phyloP scores from a whole-genome alignment of 2,888 invertebrate species.

The Dione juno region DNA sequence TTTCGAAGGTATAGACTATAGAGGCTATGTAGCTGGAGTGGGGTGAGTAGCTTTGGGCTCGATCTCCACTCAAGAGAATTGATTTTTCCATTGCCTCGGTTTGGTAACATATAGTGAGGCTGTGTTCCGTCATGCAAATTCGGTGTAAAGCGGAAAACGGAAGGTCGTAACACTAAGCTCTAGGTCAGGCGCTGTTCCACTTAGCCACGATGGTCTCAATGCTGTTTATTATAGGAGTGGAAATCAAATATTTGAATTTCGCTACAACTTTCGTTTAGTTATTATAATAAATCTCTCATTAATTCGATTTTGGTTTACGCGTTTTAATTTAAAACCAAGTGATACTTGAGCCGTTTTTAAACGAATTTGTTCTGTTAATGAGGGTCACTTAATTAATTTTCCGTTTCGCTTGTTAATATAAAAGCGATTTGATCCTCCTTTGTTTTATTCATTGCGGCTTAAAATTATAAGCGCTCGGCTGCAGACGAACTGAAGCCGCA shows the following conservation, averaged over 20 bases:
- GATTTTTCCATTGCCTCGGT: neutral
- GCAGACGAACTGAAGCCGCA: neutral
- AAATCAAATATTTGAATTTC: neutral
- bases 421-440: conserved; percentile 29
- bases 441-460: conserved; percentile 25
- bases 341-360: conserved; percentile 25
- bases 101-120: neutral
- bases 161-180: neutral
- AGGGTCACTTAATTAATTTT: conserved; percentile 38
- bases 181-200: neutral
- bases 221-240: no score
- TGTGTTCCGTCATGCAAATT: neutral
- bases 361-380: conserved; percentile 31
- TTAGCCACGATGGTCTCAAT: neutral
- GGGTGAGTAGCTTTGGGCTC: neutral
- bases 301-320: conserved; percentile 6
- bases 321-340: conserved; percentile 25
- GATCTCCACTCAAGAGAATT: neutral
- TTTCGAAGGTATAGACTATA: no score
- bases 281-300: conserved; percentile 5
- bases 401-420: conserved; percentile 33
- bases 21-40: no score
- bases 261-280: neutral
- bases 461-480: conserved; percentile 11
- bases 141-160: neutral